A percentile compares a stretch with the other conserved stretches of the same genome.
phyloP scores from a whole-genome alignment of 2,113 vertebrate species.

The Vimba vimba region DNA sequence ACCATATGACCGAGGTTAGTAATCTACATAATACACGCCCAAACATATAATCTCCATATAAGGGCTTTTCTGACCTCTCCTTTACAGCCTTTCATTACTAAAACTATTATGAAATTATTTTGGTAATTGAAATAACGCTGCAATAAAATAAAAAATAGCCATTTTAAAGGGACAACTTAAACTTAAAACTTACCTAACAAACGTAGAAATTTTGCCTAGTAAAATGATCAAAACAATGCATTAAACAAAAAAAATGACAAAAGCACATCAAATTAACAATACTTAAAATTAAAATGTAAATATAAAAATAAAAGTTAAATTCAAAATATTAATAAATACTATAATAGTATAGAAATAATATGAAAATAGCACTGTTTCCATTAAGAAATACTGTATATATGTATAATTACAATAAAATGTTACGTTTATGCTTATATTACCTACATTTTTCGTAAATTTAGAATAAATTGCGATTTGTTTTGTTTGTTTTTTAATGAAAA shows the following conservation, averaged over 20 bases:
- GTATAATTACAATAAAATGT: too few relatives aligned
- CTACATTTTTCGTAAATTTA: background rate
- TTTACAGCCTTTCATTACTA: background rate
- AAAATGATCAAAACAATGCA: background rate
- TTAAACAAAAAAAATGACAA: background rate
- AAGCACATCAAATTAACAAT: background rate
- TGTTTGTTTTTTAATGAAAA: background rate
- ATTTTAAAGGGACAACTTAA: too few relatives aligned
- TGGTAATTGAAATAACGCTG: background rate
- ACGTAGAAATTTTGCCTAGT: background rate
- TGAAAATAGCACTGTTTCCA: background rate
- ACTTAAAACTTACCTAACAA: too few relatives aligned
- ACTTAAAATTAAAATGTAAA: background rate
- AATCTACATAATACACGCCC: background rate
- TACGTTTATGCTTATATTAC: too few relatives aligned
- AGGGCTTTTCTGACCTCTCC: background rate
- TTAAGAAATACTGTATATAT: background rate
- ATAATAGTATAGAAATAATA: background rate
- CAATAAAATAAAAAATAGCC: background rate
- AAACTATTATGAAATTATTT: background rate
- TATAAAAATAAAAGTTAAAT: background rate
- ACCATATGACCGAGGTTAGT: too few relatives aligned
- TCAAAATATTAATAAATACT: background rate
- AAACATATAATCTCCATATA: background rate
- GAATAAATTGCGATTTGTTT: background rate